These are phyloP conservation scores for Abrostola triplasia DNA, from an alignment of 2,888 invertebrate genomes.

Conservation along the genomic window DNA sequence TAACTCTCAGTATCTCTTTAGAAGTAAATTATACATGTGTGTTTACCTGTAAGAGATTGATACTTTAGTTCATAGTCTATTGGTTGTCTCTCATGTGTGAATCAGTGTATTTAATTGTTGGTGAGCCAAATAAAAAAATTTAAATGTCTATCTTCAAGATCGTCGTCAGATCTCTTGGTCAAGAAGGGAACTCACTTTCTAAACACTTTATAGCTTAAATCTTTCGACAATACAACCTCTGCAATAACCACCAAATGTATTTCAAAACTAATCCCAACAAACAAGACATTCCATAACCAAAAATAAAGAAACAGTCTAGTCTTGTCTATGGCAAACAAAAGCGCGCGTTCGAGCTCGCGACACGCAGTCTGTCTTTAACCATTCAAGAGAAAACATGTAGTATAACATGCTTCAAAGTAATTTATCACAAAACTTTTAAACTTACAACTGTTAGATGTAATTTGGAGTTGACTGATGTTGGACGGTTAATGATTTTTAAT, in stretches of 20 bases:
- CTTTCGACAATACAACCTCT: constrained; percentile 18
- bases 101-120: no score
- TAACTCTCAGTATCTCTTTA: no score
- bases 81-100: no score
- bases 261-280: constrained; percentile 54
- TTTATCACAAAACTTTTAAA: constrained; percentile 69
- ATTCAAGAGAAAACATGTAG: constrained; percentile 61
- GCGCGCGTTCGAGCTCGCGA: constrained; percentile 62
- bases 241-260: constrained; percentile 23
- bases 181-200: constrained; percentile 21
- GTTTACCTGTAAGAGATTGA: no score
- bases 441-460: constrained; percentile 58
- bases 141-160: no score
- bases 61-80: no score
- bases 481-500: constrained; percentile 74
- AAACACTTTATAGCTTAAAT: constrained; percentile 23
- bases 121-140: no score
- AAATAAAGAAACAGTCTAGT: constrained; percentile 64
- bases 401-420: constrained; percentile 63
- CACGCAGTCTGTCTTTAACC: constrained; percentile 74
- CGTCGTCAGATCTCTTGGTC: no score
- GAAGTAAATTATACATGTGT: no score
- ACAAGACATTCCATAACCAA: constrained; percentile 66
- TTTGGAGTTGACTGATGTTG: constrained; percentile 63
- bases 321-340: constrained; percentile 74